These are phyloP conservation scores for Musca domestica DNA, from an alignment of 1,140 invertebrate species.

Conservation along the genomic window DNA sequence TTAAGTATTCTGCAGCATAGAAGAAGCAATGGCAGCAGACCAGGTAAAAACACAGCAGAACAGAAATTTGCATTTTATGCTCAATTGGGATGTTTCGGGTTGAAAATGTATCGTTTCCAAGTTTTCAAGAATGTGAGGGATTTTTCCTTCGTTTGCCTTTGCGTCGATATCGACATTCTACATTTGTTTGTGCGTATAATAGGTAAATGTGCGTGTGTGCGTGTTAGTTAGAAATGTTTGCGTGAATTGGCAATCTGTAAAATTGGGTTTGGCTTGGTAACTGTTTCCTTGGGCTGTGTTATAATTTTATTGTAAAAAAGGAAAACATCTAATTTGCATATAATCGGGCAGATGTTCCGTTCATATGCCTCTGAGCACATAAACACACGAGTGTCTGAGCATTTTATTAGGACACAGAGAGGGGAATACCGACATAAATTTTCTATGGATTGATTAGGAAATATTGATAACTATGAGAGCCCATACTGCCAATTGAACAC, in stretches of 20 bases:
- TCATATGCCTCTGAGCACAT: neutral
- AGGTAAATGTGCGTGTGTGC: neutral
- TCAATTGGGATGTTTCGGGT: neutral
- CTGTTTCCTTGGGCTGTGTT: neutral
- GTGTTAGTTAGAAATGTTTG: too few species aligned
- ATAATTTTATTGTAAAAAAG: constrained; percentile 1
- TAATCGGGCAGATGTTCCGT: constrained; percentile 1
- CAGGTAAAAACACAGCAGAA: neutral
- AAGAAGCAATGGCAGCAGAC: neutral
- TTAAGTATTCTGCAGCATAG: too few species aligned
- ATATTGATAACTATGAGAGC: too few species aligned
- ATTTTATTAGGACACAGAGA: too few species aligned
- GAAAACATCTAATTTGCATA: constrained; percentile 7
- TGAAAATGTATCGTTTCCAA: neutral
- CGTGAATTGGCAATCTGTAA: neutral
- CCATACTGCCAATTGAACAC: too few species aligned
- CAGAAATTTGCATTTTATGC: neutral
- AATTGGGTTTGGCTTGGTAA: neutral
- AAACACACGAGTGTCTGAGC: neutral
- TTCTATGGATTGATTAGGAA: too few species aligned
- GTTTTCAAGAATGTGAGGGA: neutral
- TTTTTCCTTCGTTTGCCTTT: too few species aligned
- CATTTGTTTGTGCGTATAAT: too few species aligned
- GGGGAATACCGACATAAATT: too few species aligned
- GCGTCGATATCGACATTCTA: too few species aligned